Base-by-base conservation (phyloP, 2,797 vertebrate species). In the Eutrigla gurnardus region DNA sequence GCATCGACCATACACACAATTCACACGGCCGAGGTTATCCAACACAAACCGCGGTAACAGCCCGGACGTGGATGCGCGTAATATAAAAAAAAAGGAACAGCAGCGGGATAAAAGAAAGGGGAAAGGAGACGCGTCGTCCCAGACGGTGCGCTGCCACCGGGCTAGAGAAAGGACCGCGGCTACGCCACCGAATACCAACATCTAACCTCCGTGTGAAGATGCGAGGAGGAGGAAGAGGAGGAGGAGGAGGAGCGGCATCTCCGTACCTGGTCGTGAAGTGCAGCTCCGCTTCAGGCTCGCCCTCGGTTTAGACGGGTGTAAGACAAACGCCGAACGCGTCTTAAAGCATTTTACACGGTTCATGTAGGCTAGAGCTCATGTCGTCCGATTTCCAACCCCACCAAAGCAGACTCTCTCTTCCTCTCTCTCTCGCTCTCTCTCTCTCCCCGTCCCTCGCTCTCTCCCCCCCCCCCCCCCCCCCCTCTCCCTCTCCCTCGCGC, bases 341-440 rank as follows among this genome's bases (percentile, higher is more conserved):
- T 92, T 92, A 92, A 87, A 92, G 89, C 93, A 94, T 95, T 93
- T 93, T 94, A 86, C 83, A 85, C 73, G 88, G 84, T 91, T 94
- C 92, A 93, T 92, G 92, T 91, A 91, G n/a, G n/a, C n/a, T n/a
- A n/a, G 88, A 89, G 87, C 92, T 92, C 91, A 92, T 93, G 88
- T 91, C 91, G 89, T 86, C 89, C 92, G 87, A 84, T 89, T 90
- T 89, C 82, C 82, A 87, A 65, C 89, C 90, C 82, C 84, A 89
- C 86, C 90, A 89, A 81, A 69, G 83, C 82, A 77, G 70, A 81
- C 80, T 75, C 78, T 72, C 81, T 73, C 75, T 71, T 78, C 77
- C 68, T 66, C 82, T 70, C 77, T 72, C 76, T 70, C 82, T 47
- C 68, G 73, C 83, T 49, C 83, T 67, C 77, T 68, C 75, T 54